A percentile compares a stretch with the other conserved stretches of the same genome.
Evolutionary conservation across 2,888 invertebrate species (phyloP).

Genomic region (Pteria penguin): DNA sequence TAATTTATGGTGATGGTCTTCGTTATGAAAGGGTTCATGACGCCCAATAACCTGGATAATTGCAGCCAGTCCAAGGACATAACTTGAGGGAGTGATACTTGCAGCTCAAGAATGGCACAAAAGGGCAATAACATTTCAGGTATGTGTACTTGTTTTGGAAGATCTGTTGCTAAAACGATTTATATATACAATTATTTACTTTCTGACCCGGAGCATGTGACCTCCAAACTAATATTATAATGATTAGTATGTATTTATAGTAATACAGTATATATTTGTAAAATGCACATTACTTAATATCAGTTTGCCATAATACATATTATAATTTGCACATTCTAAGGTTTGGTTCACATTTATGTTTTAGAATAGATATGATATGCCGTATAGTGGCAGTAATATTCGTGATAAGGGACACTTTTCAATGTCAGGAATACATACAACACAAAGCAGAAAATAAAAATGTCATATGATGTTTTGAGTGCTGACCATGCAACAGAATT

Average conservation of each 20-base stretch:
- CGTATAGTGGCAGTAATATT: background rate
- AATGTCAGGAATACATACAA: background rate
- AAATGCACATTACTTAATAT: too few species aligned
- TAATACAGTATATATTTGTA: too few species aligned
- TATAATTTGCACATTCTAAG: too few species aligned
- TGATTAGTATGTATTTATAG: too few species aligned
- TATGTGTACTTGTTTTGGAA: background rate
- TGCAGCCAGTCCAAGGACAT: background rate
- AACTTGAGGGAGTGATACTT: background rate
- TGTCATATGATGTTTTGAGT: too few species aligned
- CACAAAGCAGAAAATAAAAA: background rate
- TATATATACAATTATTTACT: too few species aligned
- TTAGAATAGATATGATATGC: background rate
- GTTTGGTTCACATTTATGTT: too few species aligned
- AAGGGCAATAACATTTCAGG: background rate
- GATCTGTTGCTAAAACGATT: too few species aligned
- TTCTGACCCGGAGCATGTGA: too few species aligned
- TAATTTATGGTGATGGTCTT: background rate
- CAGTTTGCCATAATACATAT: too few species aligned
- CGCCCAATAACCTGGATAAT: background rate
- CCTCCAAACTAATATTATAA: too few species aligned
- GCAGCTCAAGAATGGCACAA: constrained; percentile 1
- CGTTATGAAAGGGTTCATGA: background rate
- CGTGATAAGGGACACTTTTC: background rate
- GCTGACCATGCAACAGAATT: background rate